Base-by-base conservation (phyloP, 2,888 invertebrate genomes). In the Drosophila testacea region DNA sequence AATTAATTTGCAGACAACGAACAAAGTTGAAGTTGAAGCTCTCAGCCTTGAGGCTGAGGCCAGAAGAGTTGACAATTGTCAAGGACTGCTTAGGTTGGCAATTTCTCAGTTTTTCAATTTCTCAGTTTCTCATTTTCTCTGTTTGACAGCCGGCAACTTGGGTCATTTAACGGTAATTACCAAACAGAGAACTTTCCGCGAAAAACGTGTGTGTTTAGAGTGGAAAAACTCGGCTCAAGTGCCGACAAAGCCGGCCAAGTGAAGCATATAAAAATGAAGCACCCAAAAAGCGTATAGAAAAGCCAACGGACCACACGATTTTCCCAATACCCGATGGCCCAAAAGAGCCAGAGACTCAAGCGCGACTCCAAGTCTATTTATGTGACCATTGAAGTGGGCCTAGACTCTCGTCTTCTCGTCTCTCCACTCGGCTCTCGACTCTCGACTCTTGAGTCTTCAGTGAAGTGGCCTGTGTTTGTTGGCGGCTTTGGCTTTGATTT, bases 401-500 rank as follows among this genome's bases (percentile, higher is more conserved):
- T 63, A 56, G 44, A 52, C 36, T 11, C 44, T 30, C 59, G 11
- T 62, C 56, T 59, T 59, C 59, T 64, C 39, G 54, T 48, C 51
- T 57, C 47, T 69, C 56, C 63, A 56, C 30, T 44, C 68, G 16
- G 7, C 32, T 44, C 55, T 48, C 32, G 6, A 6, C 46, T 38
- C 28, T 38, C 32, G 0, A 47, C 50, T 52, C 46, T 51, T 41
- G 62, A 79, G 63, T 59, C 42, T 60, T 42, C 57, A 62, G 52
- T 71, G 54, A 22, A 61, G 55, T 55, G 54, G 44, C 6, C 39
- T 55, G 22, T 65, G 47, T 70, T 38, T 46, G 55, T 77, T 73
- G 81, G 83, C 90, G 90, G 90, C 90, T 84, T 79, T 81, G 85
- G 88, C 91, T 91, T 91, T 91, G 90, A 91, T 90, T 90, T 90